Percentiles rank a stretch among this genome's conserved stretches.
Conservation (phyloP, 2,888 invertebrate genomes). For the Pantelozetes paolii region DNA sequence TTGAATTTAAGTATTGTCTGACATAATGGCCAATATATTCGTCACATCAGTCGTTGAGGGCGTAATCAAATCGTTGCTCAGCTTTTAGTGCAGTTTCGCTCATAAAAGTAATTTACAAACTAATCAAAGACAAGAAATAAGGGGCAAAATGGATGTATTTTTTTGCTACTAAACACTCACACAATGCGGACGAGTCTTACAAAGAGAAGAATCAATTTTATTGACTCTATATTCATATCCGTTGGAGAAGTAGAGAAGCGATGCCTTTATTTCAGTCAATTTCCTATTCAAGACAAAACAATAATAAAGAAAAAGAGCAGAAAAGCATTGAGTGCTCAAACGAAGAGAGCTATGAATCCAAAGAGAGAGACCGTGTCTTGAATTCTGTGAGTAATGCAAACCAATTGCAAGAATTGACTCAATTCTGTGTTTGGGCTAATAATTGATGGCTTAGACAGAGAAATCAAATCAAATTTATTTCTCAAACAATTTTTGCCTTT, state of each 20-base stretch:
- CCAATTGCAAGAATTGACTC: conserved; percentile 1
- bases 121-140: conserved; percentile 32
- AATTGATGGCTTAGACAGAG: neutral
- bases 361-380: conserved; percentile 25
- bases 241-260: conserved; percentile 13
- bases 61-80: conserved; percentile 11
- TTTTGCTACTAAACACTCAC: neutral
- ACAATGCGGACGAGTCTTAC: neutral
- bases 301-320: conserved; percentile 28
- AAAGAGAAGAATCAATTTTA: conserved; percentile 32
- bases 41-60: neutral
- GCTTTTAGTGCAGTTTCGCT: conserved; percentile 1
- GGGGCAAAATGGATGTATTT: neutral
- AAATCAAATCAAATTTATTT: neutral
- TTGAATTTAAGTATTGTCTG: neutral
- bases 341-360: neutral
- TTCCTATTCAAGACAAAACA: conserved; percentile 36
- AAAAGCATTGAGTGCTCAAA: neutral
- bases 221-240: conserved; percentile 38
- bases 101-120: conserved; percentile 37
- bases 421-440: neutral
- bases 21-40: conserved; percentile 30
- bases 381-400: conserved; percentile 12
- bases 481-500: neutral
- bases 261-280: conserved; percentile 34